Conservation (phyloP, 2,888 invertebrate genomes). For the Drosophila multiciliata region DNA sequence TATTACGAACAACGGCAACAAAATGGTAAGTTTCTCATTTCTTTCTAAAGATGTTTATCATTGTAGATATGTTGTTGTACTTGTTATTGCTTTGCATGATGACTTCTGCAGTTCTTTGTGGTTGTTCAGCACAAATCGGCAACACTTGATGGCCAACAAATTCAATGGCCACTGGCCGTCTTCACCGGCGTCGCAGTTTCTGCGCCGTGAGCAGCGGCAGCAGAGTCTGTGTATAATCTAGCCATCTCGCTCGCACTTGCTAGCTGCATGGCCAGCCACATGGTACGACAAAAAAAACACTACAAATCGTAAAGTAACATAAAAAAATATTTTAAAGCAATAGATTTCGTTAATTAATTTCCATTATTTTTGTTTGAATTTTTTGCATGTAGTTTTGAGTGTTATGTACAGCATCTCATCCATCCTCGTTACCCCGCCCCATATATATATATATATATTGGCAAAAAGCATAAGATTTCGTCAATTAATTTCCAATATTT, state of each 20-base stretch:
- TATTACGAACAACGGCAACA: conserved; percentile 26
- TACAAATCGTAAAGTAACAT: conserved; percentile 34
- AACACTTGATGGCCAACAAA: conserved; percentile 54
- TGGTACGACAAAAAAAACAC: conserved; percentile 36
- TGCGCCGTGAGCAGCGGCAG: conserved; percentile 3
- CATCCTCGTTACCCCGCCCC: neutral
- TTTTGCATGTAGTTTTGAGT: neutral
- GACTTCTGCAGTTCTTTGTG: conserved; percentile 52
- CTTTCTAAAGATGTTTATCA: conserved; percentile 10
- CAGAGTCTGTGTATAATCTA: conserved; percentile 45
- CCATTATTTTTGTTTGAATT: conserved; percentile 32
- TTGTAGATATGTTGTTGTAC: conserved; percentile 1
- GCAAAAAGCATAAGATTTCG: neutral
- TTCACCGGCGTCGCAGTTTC: conserved; percentile 1
- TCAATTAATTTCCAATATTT: conserved; percentile 50
- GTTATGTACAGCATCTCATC: neutral
- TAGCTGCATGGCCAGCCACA: conserved; percentile 47
- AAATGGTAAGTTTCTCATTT: conserved; percentile 49
- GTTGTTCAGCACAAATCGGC: conserved; percentile 24
- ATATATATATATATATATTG: neutral
- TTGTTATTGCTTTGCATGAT: conserved; percentile 25
- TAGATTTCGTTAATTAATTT: conserved; percentile 40
- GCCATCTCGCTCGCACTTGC: conserved; percentile 49
- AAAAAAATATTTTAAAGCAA: conserved; percentile 30
- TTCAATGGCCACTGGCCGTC: conserved; percentile 42